Conservation (phyloP, 2,113 vertebrate species). For the Podarcis muralis region DNA sequence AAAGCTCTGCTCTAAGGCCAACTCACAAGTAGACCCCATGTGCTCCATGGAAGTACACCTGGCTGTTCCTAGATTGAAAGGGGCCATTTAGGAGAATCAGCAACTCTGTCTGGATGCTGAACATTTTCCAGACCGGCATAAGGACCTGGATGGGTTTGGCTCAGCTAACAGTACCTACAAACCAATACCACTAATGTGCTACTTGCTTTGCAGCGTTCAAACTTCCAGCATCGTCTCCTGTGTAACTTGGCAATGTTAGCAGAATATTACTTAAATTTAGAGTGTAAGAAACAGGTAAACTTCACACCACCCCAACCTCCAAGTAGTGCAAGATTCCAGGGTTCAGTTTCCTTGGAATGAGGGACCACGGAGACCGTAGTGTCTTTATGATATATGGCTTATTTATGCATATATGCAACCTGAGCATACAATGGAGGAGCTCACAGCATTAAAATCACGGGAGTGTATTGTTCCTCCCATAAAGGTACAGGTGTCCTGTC, state of each 20-base stretch:
- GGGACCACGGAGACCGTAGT: too few relatives aligned
- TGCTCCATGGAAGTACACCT: too few relatives aligned
- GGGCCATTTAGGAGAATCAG: neutral
- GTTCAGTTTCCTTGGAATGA: too few relatives aligned
- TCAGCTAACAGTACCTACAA: neutral
- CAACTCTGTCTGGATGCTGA: neutral
- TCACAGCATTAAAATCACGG: too few relatives aligned
- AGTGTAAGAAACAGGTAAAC: neutral
- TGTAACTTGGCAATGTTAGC: neutral
- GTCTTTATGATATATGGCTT: too few relatives aligned
- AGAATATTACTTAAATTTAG: neutral
- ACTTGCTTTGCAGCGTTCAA: neutral
- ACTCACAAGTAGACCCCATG: too few relatives aligned
- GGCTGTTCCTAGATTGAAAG: too few relatives aligned
- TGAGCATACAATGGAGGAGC: too few relatives aligned
- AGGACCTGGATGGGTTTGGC: neutral
- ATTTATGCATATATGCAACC: too few relatives aligned
- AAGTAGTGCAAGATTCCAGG: too few relatives aligned
- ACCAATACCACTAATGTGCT: neutral
- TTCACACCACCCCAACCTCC: neutral
- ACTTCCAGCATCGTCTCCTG: neutral
- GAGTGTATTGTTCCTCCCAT: too few relatives aligned
- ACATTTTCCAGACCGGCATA: neutral
- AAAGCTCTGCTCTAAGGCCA: too few relatives aligned
- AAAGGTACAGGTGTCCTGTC: neutral